Conservation (phyloP, 2,797 vertebrate species). For the Hypotaenidia philippensis region DNA sequence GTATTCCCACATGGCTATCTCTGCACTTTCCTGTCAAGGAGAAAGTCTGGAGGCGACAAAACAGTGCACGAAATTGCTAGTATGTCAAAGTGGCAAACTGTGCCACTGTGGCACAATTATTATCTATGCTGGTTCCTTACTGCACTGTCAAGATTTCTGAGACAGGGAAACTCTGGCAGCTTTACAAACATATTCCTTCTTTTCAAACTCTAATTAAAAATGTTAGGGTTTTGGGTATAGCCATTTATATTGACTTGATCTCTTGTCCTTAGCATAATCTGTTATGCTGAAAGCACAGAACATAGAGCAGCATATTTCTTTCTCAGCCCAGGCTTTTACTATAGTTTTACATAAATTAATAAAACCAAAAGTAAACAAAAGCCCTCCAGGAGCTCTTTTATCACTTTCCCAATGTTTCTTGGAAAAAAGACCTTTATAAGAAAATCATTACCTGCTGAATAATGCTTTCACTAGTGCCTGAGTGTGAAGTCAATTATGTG, state of each 20-base stretch:
- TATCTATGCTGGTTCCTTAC: background rate
- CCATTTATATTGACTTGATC: background rate
- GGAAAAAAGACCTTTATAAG: background rate
- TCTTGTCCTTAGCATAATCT: background rate
- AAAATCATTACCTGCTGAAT: constrained; percentile 23
- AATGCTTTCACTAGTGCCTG: background rate
- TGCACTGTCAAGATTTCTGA: background rate
- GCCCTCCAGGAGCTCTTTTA: constrained; percentile 24
- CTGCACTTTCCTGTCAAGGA: background rate
- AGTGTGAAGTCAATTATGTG: background rate
- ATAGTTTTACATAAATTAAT: constrained; percentile 27
- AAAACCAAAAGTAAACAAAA: constrained; percentile 24
- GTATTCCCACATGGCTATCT: background rate
- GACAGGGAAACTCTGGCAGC: background rate
- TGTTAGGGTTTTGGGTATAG: background rate
- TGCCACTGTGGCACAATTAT: background rate
- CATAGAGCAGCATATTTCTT: background rate
- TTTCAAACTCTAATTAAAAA: background rate
- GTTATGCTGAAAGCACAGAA: background rate
- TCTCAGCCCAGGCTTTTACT: background rate
- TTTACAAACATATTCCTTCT: background rate
- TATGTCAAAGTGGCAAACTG: background rate
- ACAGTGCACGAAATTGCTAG: background rate
- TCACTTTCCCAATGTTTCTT: background rate
- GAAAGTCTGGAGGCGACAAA: constrained; percentile 10